Conservation (phyloP, 2,797 vertebrate species). For the Petrocephalus sullivani region DNA sequence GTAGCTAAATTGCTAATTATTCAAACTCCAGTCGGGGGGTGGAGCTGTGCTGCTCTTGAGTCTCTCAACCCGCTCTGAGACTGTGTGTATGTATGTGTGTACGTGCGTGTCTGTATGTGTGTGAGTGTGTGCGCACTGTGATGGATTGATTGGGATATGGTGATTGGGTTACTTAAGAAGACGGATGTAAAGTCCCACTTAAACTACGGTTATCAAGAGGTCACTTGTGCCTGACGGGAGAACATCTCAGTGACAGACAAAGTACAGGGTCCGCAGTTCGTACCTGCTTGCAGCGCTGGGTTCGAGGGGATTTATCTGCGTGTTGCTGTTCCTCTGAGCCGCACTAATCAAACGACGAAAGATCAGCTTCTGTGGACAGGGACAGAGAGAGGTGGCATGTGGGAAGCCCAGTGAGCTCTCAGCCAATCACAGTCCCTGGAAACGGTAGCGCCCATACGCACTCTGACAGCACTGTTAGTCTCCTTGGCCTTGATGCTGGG, state of each 20-base stretch:
- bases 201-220: not conserved
- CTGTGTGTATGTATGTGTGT: not conserved
- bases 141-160: not conserved
- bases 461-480: slow-evolving; percentile 63
- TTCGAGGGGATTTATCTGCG: slow-evolving; percentile 45
- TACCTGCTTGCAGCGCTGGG: slow-evolving; percentile 51
- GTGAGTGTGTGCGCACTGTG: not conserved
- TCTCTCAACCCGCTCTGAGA: too few species aligned
- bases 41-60: not conserved
- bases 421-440: slow-evolving; percentile 31
- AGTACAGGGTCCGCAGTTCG: not conserved
- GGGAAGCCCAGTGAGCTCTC: not conserved
- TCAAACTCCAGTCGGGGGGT: not conserved
- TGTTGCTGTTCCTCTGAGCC: slow-evolving; percentile 50
- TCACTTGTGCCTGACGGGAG: not conserved
- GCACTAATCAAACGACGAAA: slow-evolving; percentile 56
- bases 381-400: not conserved
- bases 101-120: not conserved
- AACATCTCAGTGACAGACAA: not conserved
- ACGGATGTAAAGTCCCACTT: not conserved
- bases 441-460: slow-evolving; percentile 41
- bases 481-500: slow-evolving; percentile 48
- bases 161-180: not conserved
- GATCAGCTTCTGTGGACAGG: slow-evolving; percentile 53
- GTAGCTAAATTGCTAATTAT: not conserved